A percentile compares a stretch with the other conserved stretches of the same genome.
Evolutionary conservation across 2,888 invertebrate genomes (phyloP).

Genomic region (Eilema depressum): DNA sequence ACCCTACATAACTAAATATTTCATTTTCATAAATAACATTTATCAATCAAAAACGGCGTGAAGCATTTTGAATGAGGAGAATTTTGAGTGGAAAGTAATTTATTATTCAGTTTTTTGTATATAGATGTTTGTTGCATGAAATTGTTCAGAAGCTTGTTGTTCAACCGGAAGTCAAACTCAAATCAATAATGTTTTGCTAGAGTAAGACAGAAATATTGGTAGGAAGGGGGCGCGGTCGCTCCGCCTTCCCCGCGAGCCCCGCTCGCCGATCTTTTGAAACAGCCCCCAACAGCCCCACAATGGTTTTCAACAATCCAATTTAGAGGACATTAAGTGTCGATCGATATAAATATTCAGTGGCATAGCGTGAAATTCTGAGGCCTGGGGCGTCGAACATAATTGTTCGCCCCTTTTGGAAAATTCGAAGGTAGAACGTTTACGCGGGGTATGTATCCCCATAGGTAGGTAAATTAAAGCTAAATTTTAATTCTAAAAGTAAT

Average conservation of each 20-base stretch:
- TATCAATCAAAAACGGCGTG: background rate
- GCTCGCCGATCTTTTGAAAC: constrained; percentile 35
- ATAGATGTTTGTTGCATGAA: constrained; percentile 29
- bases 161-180: constrained; percentile 58
- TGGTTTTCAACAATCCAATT: constrained; percentile 54
- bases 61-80: background rate
- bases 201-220: constrained; percentile 60
- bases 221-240: constrained; percentile 62
- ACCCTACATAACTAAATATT: too few species aligned
- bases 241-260: constrained; percentile 50
- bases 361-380: background rate
- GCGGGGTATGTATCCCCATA: background rate
- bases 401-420: background rate
- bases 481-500: background rate
- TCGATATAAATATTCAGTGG: constrained; percentile 20
- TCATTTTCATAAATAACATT: too few species aligned
- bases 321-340: constrained; percentile 39
- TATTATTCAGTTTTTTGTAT: constrained; percentile 1
- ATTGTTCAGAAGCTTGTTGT: constrained; percentile 37
- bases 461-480: background rate
- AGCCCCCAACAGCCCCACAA: constrained; percentile 50
- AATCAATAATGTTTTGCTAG: constrained; percentile 73
- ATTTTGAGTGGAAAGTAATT: background rate
- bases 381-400: background rate
- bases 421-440: background rate